These are phyloP conservation scores for Syngnathoides biaculeatus DNA, from an alignment of 2,113 vertebrate species.

Conservation along the genomic window DNA sequence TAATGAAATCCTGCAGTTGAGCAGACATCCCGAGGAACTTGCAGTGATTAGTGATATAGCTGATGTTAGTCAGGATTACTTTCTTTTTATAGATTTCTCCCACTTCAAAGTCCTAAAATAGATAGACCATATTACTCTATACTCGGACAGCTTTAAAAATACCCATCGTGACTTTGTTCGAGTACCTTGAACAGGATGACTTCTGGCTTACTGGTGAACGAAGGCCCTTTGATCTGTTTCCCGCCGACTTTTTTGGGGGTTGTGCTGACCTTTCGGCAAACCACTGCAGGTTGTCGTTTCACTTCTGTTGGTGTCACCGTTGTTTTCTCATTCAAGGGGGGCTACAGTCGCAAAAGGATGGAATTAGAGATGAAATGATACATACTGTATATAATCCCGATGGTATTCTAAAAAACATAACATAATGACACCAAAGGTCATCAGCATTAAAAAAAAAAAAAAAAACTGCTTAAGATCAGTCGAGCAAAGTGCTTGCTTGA, in stretches of 20 bases:
- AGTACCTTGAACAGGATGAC: conserved; percentile 84
- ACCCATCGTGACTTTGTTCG: too few relatives aligned
- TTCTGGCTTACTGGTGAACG: conserved; percentile 86
- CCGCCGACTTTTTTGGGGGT: conserved; percentile 60
- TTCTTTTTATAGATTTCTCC: conserved; percentile 86
- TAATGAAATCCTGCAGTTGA: conserved; percentile 77
- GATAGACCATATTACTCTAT: too few relatives aligned
- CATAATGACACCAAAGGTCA: conserved; percentile 4
- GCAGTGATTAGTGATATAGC: conserved; percentile 78
- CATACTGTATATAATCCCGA: background rate
- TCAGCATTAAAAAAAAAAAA: background rate
- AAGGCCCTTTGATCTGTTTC: conserved; percentile 63
- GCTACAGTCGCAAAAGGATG: conserved; percentile 32
- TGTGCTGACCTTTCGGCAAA: conserved; percentile 33
- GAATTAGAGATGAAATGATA: conserved; percentile 2
- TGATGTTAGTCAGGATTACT: conserved; percentile 79
- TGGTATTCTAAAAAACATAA: background rate
- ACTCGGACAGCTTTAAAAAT: background rate
- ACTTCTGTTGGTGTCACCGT: conserved; percentile 18
- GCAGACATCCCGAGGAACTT: conserved; percentile 77
- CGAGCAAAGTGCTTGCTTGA: background rate
- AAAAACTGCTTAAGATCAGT: conserved; percentile 1
- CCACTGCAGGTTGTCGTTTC: conserved; percentile 35
- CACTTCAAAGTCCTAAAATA: conserved; percentile 87
- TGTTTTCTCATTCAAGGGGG: conserved; percentile 11